Conservation (phyloP, 1,140 invertebrate species). For the Microplitis demolitor region DNA sequence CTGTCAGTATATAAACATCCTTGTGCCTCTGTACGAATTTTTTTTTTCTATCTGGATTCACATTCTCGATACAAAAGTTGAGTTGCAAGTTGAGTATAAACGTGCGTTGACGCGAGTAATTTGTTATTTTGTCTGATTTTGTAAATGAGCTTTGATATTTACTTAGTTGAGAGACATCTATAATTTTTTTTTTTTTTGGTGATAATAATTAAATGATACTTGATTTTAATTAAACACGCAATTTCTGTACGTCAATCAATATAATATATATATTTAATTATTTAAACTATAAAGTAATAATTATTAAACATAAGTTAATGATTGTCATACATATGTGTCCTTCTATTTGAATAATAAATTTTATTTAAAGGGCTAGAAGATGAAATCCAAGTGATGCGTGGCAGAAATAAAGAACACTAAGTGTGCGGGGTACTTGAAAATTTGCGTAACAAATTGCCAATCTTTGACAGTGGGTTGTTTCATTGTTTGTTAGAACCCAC, state of each 20-base stretch:
- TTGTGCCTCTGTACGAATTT: slow-evolving; percentile 1
- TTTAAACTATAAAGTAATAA: too few relatives aligned
- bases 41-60: slow-evolving; percentile 19
- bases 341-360: neutral
- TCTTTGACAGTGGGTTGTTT: slow-evolving; percentile 46
- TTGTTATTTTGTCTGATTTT: slow-evolving; percentile 38
- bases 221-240: too few relatives aligned
- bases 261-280: too few relatives aligned
- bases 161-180: too few relatives aligned
- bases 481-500: slow-evolving; percentile 33
- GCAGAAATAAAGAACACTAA: neutral
- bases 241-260: too few relatives aligned
- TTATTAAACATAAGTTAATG: too few relatives aligned
- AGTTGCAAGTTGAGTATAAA: slow-evolving; percentile 3
- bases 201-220: too few relatives aligned
- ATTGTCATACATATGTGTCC: neutral
- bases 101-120: slow-evolving; percentile 53
- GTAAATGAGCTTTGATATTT: too few relatives aligned
- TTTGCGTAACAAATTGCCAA: slow-evolving; percentile 43
- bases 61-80: neutral
- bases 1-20: neutral
- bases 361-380: neutral
- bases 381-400: too few relatives aligned
- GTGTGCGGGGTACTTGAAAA: slow-evolving; percentile 34
- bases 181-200: too few relatives aligned